These are phyloP conservation scores for Calyptommatus sinebrachiatus DNA, from an alignment of 2,113 vertebrate genomes.

Conservation along the genomic window DNA sequence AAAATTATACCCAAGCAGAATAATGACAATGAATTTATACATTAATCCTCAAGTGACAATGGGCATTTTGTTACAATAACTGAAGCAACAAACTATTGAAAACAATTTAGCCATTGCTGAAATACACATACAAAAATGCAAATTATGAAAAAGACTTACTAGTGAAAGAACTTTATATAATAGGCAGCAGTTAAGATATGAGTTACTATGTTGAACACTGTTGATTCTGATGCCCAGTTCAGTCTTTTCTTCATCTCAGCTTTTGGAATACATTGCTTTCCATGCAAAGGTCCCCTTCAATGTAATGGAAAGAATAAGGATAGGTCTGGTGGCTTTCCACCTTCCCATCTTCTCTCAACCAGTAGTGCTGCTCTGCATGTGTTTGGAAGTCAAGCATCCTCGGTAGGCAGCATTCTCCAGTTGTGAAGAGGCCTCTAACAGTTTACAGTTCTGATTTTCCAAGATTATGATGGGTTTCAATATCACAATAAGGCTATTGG, in stretches of 20 bases:
- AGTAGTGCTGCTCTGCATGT: background rate
- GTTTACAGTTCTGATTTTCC: no score
- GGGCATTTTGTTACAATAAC: background rate
- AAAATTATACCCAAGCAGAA: background rate
- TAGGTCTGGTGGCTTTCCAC: background rate
- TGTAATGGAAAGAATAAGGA: background rate
- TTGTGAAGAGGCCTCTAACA: background rate
- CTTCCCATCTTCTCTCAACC: background rate
- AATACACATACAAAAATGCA: background rate
- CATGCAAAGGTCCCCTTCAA: background rate
- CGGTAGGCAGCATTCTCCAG: background rate
- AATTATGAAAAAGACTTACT: background rate
- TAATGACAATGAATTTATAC: conserved; percentile 1
- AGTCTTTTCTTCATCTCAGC: background rate
- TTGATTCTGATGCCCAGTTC: background rate
- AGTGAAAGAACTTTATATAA: background rate
- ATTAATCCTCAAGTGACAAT: background rate
- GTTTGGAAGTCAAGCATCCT: background rate
- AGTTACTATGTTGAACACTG: background rate
- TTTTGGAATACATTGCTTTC: background rate
- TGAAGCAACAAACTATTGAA: background rate
- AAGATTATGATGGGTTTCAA: background rate
- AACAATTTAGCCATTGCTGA: background rate
- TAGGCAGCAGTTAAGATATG: background rate
- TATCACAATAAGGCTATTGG: background rate